phyloP scores from a whole-genome alignment of 1,140 invertebrate genomes.

The Drosophila lacertosa region DNA sequence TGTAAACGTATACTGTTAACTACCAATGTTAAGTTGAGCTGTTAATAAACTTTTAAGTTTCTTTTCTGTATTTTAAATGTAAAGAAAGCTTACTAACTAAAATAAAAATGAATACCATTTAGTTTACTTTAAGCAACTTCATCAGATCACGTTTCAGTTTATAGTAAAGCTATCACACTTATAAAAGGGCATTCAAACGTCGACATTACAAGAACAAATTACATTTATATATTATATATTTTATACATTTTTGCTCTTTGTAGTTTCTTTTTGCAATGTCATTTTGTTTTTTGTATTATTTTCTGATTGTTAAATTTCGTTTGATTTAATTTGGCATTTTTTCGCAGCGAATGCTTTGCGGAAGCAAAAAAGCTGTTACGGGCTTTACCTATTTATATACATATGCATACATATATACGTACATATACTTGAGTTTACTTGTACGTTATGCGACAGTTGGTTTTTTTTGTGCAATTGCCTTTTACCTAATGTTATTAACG shows the following conservation, averaged over 20 bases:
- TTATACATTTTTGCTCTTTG: constrained; percentile 7
- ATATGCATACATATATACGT: neutral
- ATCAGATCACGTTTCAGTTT: too few relatives aligned
- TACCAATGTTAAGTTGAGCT: too few relatives aligned
- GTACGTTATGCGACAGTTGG: constrained; percentile 51
- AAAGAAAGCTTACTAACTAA: too few relatives aligned
- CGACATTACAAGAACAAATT: too few relatives aligned
- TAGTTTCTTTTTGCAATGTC: constrained; percentile 47
- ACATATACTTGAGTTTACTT: neutral
- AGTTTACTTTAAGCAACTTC: too few relatives aligned
- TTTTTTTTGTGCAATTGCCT: constrained; percentile 63
- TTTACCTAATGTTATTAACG: constrained; percentile 81
- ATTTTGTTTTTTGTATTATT: constrained; percentile 65
- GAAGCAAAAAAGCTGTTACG: constrained; percentile 72
- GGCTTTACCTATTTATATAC: constrained; percentile 16
- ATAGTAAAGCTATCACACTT: too few relatives aligned
- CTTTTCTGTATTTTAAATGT: too few relatives aligned
- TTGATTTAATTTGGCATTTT: constrained; percentile 62
- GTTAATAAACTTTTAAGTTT: too few relatives aligned
- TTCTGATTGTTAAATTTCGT: constrained; percentile 44
- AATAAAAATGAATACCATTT: too few relatives aligned
- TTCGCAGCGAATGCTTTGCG: constrained; percentile 60
- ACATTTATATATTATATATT: neutral
- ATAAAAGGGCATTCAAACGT: too few relatives aligned
- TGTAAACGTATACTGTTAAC: too few relatives aligned